These are phyloP conservation scores for Tubulanus polymorphus DNA, from an alignment of 2,888 invertebrate species.

Conservation along the genomic window DNA sequence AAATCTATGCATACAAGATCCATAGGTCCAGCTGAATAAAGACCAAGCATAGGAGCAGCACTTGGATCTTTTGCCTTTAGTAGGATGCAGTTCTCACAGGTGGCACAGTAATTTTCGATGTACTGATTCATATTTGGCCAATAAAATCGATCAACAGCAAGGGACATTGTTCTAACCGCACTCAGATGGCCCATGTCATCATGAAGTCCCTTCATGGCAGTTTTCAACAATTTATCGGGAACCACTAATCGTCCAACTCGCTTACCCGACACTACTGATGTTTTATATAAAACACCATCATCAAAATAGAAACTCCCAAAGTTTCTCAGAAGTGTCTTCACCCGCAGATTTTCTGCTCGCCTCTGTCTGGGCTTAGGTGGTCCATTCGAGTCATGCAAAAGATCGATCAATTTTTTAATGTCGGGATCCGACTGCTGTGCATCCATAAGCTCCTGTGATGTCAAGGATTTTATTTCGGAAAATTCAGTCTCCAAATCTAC, in stretches of 20 bases:
- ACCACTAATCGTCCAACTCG: slow-evolving; percentile 13
- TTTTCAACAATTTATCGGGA: slow-evolving; percentile 5
- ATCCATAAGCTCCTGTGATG: not conserved
- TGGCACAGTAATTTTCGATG: not conserved
- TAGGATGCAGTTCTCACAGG: not conserved
- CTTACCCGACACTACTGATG: not conserved
- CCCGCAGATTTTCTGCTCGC: not conserved
- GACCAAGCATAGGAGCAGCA: not conserved
- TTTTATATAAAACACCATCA: not conserved
- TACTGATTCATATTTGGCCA: not conserved
- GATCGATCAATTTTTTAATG: not conserved
- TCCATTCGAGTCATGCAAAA: not conserved
- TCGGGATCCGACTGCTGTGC: not conserved
- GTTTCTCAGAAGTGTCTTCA: not conserved
- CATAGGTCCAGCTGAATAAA: slow-evolving; percentile 4
- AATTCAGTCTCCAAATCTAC: not conserved
- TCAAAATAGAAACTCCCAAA: not conserved
- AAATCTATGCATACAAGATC: slow-evolving; percentile 14
- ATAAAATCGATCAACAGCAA: not conserved
- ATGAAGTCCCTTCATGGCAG: slow-evolving; percentile 8
- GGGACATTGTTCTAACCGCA: not conserved
- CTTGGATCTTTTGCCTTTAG: not conserved
- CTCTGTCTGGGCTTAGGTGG: not conserved
- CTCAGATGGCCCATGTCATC: not conserved
- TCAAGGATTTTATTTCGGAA: not conserved